Base-by-base conservation (phyloP, 2,113 vertebrate species). In the Ctenomys sociabilis region DNA sequence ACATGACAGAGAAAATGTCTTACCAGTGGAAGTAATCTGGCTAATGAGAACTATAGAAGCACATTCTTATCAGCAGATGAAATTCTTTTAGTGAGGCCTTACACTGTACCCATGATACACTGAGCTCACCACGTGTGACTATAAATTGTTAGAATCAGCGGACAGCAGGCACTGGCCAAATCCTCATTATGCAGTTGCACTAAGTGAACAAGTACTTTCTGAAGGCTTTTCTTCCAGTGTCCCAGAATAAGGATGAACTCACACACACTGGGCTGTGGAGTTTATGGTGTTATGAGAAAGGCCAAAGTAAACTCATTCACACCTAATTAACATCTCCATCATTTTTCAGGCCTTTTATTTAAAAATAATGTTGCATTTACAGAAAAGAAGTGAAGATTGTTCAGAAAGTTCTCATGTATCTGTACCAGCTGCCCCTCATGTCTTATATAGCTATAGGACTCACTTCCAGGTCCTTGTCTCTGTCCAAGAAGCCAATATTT, bases 281-380 rank as follows among this genome's bases (percentile, higher is more conserved):
- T 1, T 66, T 91, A 72, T 1, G 45, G 13, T 30, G 28, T 43
- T 78, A 45, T 5, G 1, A 28, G 8, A 3, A 24, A 49, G 40
- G 30, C 43, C 84, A 35, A 49, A 7, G 68, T 93, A 73, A 73
- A 68, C 40, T 49, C 57, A 63, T 85, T 54, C 43, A 30, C 5
- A 73, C 22, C 21, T n/a, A 90, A 57, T 66, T 88, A 77, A 13
- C 57, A 19, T 30, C 90, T 92, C 17, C n/a, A 3, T 90, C 24
- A 82, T 32, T 80, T 93, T 75, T 68, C 43, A 86, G n/a, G 32
- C 3, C 66, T 90, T 94, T 80, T 88, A 90, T 88, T 95, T 32
- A 77, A n/a, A 88, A 75, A 32, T 87, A 43, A 78, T 40, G 66
- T 88, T 82, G 59, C 5, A 37, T 81, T 90, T 95, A 57, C 24